A percentile compares a stretch with the other conserved stretches of the same genome.
Conservation (phyloP, 2,113 vertebrate genomes). For the Sclerurus mexicanus region DNA sequence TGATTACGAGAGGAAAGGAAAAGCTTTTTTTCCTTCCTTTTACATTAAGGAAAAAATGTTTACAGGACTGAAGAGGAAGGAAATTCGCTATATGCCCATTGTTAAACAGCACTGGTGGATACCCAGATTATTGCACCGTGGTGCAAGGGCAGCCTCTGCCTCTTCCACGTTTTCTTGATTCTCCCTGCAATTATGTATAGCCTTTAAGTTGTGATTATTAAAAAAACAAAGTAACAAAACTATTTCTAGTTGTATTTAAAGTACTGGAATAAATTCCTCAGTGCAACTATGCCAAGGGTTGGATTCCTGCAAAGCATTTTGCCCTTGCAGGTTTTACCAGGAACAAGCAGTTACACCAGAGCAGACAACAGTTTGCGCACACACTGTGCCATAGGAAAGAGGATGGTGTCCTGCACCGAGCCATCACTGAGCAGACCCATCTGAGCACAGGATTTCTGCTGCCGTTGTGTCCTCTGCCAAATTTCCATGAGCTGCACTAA, state of each 20-base stretch:
- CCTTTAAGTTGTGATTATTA: background rate
- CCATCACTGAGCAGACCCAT: background rate
- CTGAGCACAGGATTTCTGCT: background rate
- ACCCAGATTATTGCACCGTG: background rate
- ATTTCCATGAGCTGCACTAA: background rate
- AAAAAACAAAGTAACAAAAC: background rate
- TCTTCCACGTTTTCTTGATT: background rate
- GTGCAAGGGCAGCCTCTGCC: background rate
- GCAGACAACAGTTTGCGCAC: background rate
- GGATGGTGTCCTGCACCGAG: background rate
- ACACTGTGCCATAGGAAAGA: background rate
- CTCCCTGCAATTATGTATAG: background rate
- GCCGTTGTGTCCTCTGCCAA: background rate
- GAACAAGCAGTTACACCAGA: fast-evolving
- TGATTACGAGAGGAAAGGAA: background rate
- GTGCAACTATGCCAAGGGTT: fast-evolving
- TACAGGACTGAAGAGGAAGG: conserved; percentile 43
- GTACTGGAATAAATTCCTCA: background rate
- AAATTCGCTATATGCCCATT: conserved; percentile 14
- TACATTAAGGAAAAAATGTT: conserved; percentile 31
- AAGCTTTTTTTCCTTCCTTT: background rate
- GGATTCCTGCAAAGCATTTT: background rate
- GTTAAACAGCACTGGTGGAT: background rate
- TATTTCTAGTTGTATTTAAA: background rate
- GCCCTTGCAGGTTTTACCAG: background rate